Percentiles rank a stretch among this genome's conserved stretches.
These are phyloP conservation scores for Blastomussa wellsi DNA, from an alignment of 92 coral and sea anemone genomes.

Conservation along the genomic window DNA sequence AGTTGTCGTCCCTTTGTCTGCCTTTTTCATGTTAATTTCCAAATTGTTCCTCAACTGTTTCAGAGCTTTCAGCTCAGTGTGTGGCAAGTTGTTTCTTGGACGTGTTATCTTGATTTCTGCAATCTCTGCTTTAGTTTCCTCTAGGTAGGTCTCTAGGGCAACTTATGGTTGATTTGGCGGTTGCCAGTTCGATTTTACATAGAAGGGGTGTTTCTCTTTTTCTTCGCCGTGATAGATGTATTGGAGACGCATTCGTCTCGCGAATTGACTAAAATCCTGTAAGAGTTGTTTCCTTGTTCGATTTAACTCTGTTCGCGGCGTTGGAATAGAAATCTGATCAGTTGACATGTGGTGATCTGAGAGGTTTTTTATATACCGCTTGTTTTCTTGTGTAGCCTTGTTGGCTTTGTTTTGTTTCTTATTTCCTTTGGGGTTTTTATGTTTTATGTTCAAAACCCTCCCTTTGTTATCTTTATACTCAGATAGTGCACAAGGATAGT, in stretches of 20 bases:
- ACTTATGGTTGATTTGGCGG: conserved; percentile 48
- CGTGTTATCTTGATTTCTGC: not conserved
- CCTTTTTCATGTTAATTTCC: too few species aligned
- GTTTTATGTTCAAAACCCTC: too few species aligned
- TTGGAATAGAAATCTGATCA: too few species aligned
- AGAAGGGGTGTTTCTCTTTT: conserved; percentile 53
- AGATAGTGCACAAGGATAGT: too few species aligned
- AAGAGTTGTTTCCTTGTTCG: not conserved
- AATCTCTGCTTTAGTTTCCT: not conserved
- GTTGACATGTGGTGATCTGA: too few species aligned
- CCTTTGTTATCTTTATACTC: too few species aligned
- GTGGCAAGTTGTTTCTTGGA: not conserved
- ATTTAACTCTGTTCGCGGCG: too few species aligned
- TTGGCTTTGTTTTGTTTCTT: too few species aligned
- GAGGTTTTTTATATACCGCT: too few species aligned
- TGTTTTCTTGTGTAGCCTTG: too few species aligned
- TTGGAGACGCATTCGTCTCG: conserved; percentile 23
- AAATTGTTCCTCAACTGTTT: not conserved
- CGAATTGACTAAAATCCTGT: conserved; percentile 36
- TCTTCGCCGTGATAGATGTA: conserved; percentile 25
- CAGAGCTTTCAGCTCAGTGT: not conserved
- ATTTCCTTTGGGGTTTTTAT: too few species aligned
- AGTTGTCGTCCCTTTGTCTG: too few species aligned
- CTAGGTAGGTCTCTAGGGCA: conserved; percentile 44
- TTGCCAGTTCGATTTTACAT: conserved; percentile 46